Base-by-base conservation (phyloP, 37 sponge, comb jelly and placozoan genomes). In the Mnemiopsis leidyi region DNA sequence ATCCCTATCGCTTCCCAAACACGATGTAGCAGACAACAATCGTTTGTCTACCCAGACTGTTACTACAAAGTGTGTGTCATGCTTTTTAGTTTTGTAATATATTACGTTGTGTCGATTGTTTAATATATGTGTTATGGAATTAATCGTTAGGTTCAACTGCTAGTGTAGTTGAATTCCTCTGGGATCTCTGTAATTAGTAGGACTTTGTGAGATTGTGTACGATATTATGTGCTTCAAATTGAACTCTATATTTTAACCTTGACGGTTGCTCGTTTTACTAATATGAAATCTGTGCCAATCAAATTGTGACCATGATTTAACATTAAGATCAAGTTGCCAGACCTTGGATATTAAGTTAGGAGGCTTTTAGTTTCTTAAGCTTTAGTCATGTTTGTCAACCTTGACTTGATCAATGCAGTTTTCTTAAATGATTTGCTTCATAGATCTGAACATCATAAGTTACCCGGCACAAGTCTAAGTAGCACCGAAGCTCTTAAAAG, bases 1-100 rank as follows among this genome's bases (percentile, higher is more conserved):
- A 32, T 77, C 61, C 32, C 36, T 77, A 32, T 77, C n/a, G 79
- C 36, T 32, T 77, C 30, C 26, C 79, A 18, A 77, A 33, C 36
- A 77, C 79, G 33, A 33, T 34, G 36, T 26, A 77, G 33, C 25
- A 3, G 32, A 31, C 32, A 77, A 77, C 79, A 32, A 33, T 32
- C 36, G 18, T 71, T 28, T 77, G 79, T 77, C 79, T 77, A 77
- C 33, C 79, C 79, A 77, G 79, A 77, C 79, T 77, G 33, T 77
- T 33, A 77, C 79, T 77, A 34, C 33, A 77, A 77, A 77, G 79
- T 77, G 36, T 77, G 79, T 77, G 79, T 77, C 36, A 77, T 77
- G 79, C 79, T 77, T 77, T 77, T 77, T 77, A 77, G 79, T 77
- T 77, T 77, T 77, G 79, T 77, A 77, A 77, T 77, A 34, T 34